Base-by-base conservation (phyloP, 2,797 vertebrate genomes). In the Capromys pilorides region DNA sequence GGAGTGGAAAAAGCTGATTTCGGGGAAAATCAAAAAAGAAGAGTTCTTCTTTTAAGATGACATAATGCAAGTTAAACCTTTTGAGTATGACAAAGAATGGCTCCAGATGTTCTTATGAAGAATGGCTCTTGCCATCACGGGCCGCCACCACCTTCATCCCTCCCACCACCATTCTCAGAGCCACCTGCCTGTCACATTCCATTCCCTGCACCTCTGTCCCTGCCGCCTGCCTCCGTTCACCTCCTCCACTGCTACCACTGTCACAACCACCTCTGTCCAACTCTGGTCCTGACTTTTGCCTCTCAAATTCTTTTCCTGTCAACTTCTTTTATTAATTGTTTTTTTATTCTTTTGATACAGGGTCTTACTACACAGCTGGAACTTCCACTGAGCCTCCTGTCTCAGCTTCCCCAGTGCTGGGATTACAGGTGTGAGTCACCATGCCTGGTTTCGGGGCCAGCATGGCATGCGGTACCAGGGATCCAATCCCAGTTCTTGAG, bases 31-130 rank as follows among this genome's bases (percentile, higher is more conserved):
- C 10, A 41, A 71, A 54, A 51, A 54, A 54, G 51, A 54, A 54
- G 78, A 36, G 11, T 64, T 84, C 90, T 79, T 57, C 54, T 94
- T 36, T 84, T 61, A 31, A 87, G 57, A 73, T 49, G 66, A 95
- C 92, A 59, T 61, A 28, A 91, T 11, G 11, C 36, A 80, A 57
- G 57, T 67, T 54, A 26, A 82, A 93, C 66, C 18, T 78, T 69
- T 93, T 26, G 69, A 49, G 24, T 13, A n/a, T 9, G 11, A 5
- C 6, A 21, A 59, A 86, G 75, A 61, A 9, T 21, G 61, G 62
- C 22, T 83, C 33, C 22, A 61, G 59, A 22, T 57, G 28, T 51
- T 51, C n/a, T 66, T 6, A 75, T 18, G 75, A 10, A 8, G n/a
- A 39, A 11, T 45, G 10, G 0, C 66, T 22, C 71, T 69, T 36